A percentile compares a stretch with the other conserved stretches of the same genome.
Evolutionary conservation across 2,888 invertebrate genomes (phyloP).

Genomic region (Lasioglossum oenotherae): DNA sequence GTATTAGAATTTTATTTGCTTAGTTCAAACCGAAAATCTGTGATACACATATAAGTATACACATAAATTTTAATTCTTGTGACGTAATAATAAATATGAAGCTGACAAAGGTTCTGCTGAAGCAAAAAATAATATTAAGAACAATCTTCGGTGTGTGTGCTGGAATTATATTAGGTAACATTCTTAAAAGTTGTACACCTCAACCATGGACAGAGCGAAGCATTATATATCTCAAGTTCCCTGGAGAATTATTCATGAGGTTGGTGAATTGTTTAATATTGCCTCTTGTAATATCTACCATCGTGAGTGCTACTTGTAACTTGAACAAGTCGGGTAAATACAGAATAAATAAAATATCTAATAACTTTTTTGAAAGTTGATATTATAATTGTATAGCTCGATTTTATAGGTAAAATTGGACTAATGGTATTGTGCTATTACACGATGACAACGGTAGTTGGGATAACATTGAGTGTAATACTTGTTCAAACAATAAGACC

Average conservation of each 20-base stretch:
- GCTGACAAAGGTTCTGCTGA: conserved; percentile 21
- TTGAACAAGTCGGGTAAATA: conserved; percentile 78
- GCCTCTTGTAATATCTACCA: conserved; percentile 95
- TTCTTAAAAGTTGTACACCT: conserved; percentile 72
- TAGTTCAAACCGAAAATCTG: not conserved
- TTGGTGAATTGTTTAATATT: conserved; percentile 97
- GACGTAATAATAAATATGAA: conserved; percentile 35
- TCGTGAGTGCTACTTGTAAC: conserved; percentile 88
- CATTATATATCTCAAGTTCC: conserved; percentile 96
- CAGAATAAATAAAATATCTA: not conserved
- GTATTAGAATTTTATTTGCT: not conserved
- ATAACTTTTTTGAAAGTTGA: not conserved
- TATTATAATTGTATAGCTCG: not conserved
- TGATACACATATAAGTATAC: not conserved
- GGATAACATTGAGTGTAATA: conserved; percentile 94
- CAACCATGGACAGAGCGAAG: conserved; percentile 91
- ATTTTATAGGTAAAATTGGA: conserved; percentile 77
- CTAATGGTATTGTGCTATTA: conserved; percentile 88
- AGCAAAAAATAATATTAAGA: conserved; percentile 69
- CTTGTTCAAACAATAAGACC: conserved; percentile 95
- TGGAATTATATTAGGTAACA: conserved; percentile 74
- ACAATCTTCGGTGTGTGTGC: conserved; percentile 72
- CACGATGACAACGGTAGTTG: conserved; percentile 95
- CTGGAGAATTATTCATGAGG: conserved; percentile 96
- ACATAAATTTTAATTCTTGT: not conserved